Base-by-base conservation (phyloP, 2,888 invertebrate genomes). In the Polydrusus tereticollis region DNA sequence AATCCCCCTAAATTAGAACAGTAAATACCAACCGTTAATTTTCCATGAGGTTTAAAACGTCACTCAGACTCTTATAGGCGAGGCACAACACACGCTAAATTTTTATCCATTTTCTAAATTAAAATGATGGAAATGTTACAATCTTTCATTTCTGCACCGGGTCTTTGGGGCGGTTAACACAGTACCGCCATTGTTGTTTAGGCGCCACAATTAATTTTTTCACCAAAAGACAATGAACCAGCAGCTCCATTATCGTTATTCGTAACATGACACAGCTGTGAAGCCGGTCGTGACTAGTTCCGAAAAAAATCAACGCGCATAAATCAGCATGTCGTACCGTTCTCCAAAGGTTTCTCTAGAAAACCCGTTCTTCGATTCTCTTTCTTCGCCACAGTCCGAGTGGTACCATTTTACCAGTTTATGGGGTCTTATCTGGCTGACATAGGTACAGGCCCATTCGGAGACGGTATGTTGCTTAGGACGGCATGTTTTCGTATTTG, bases 291-390 rank as follows among this genome's bases (percentile, higher is more conserved):
- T 66, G 65, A 65, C 63, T 52, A 57, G 72, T 75, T 67, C 65
- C 8, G 38, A 67, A 67, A 69, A 67, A 70, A 70, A 16, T 16
- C 59, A 60, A 55, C 59, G 43, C 50, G 60, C 62, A 72, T 67
- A 72, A 72, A 66, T 72, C 71, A 66, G 67, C 66, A 59, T 55
- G 71, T 64, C 58, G 64, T 63, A 62, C 59, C 60, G 65, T 71
- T 71, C 65, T 71, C n/a, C n/a, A 71, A 71, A 71, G 65, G 65
- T 71, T 64, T 36, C 41, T 29, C 41, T 41, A 33, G 71, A 29
- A 71, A 71, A 71, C 71, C 71, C 65, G 71, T 71, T 71, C 47
- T 59, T 23, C 57, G 63, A 33, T 64, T 57, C 58, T 45, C 2
- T 7, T 5, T 57, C 60, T n/a, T n/a, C n/a, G n/a, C 14, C 18